Evolutionary conservation across 2,888 invertebrate species (phyloP).

Genomic region (Brachylomia viminalis): DNA sequence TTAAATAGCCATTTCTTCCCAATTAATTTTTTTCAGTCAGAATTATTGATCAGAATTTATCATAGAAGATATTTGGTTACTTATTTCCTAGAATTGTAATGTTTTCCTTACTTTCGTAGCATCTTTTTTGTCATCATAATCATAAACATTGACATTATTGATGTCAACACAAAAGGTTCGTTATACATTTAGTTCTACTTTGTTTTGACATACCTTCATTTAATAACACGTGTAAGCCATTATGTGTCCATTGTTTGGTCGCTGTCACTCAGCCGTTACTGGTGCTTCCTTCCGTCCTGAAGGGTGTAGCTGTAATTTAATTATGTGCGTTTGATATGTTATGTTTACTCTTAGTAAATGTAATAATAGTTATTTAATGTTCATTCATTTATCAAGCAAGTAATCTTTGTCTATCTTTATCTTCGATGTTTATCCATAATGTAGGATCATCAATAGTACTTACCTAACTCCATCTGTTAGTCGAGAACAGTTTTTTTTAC

Average conservation of each 20-base stretch:
- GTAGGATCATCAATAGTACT: neutral
- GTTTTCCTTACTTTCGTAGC: neutral
- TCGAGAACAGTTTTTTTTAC: neutral
- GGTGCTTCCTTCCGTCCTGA: slow-evolving; percentile 54
- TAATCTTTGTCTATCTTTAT: neutral
- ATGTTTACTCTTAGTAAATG: slow-evolving; percentile 27
- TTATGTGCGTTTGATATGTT: slow-evolving; percentile 33
- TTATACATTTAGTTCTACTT: slow-evolving; percentile 35
- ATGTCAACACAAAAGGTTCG: slow-evolving; percentile 5
- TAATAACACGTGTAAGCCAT: slow-evolving; percentile 54
- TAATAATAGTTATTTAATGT: neutral
- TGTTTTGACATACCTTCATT: slow-evolving; percentile 51
- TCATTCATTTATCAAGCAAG: neutral
- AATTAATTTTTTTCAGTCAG: neutral
- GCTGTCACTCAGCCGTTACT: slow-evolving; percentile 55
- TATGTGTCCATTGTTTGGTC: slow-evolving; percentile 52
- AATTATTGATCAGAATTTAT: no score
- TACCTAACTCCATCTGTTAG: neutral
- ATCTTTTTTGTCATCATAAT: slow-evolving; percentile 1
- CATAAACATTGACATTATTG: neutral
- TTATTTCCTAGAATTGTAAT: no score
- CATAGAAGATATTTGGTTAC: neutral
- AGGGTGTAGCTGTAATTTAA: slow-evolving; percentile 61
- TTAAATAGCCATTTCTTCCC: neutral
- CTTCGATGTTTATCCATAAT: neutral